These are phyloP conservation scores for Callaeas wilsoni DNA, from an alignment of 2,113 vertebrate genomes.

Conservation along the genomic window DNA sequence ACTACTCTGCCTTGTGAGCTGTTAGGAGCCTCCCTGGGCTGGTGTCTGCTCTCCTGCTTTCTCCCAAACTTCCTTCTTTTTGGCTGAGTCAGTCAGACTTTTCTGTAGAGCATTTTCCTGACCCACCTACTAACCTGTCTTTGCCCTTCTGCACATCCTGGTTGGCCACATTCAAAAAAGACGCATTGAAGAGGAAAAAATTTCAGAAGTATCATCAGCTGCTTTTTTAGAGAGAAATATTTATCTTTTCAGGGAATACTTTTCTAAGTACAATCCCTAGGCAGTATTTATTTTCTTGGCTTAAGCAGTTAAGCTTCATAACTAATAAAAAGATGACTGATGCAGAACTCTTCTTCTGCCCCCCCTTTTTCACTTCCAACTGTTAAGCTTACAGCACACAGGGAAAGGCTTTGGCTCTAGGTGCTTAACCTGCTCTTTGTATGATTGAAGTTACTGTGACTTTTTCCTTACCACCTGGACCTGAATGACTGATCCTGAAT, in stretches of 20 bases:
- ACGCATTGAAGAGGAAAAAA: background rate
- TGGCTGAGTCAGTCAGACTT: background rate
- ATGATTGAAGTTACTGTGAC: background rate
- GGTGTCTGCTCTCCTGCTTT: background rate
- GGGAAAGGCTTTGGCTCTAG: background rate
- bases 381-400: background rate
- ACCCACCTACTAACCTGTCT: background rate
- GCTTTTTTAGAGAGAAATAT: background rate
- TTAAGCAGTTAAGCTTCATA: background rate
- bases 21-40: background rate
- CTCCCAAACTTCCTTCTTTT: background rate
- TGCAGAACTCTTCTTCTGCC: background rate
- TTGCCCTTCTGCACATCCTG: background rate
- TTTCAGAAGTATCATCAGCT: background rate
- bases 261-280: background rate
- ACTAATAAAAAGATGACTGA: background rate
- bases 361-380: accelerated
- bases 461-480: background rate
- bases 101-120: background rate
- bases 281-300: background rate
- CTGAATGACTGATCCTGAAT: background rate
- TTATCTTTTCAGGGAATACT: background rate
- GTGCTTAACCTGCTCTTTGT: background rate
- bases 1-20: background rate
- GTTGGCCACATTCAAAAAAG: background rate